Conservation (phyloP, 2,113 vertebrate species). For the Centropus unirufus region DNA sequence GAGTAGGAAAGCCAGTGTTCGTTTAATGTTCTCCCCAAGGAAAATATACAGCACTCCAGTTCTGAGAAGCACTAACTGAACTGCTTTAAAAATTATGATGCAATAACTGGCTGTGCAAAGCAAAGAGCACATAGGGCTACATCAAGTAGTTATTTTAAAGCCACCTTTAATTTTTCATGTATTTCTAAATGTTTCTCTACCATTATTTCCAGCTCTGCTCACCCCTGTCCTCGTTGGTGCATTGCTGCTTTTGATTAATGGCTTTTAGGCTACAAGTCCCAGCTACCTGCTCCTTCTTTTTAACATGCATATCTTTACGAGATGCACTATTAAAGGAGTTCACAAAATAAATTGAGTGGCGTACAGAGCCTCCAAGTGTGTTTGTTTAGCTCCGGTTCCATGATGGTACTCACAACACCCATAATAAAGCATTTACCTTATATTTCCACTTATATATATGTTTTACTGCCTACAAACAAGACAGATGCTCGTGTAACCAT, state of each 20-base stretch:
- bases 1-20: background rate
- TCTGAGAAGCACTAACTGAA: background rate
- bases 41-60: background rate
- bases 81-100: background rate
- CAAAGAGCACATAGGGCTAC: background rate
- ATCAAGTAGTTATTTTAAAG: background rate
- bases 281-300: background rate
- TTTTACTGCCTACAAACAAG: background rate
- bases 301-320: background rate
- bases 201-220: background rate
- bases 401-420: background rate
- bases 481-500: background rate
- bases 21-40: conserved; percentile 5
- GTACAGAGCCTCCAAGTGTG: background rate
- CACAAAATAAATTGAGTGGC: background rate
- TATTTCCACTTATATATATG: background rate
- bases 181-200: background rate
- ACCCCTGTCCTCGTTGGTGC: background rate
- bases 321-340: background rate
- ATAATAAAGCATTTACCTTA: background rate
- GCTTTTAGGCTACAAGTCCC: background rate
- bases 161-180: background rate
- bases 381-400: background rate
- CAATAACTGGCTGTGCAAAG: background rate
- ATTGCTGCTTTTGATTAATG: background rate